Percentiles rank a stretch among this genome's conserved stretches.
Conservation (phyloP, 2,888 invertebrate species). For the Drosophila picticornis region DNA sequence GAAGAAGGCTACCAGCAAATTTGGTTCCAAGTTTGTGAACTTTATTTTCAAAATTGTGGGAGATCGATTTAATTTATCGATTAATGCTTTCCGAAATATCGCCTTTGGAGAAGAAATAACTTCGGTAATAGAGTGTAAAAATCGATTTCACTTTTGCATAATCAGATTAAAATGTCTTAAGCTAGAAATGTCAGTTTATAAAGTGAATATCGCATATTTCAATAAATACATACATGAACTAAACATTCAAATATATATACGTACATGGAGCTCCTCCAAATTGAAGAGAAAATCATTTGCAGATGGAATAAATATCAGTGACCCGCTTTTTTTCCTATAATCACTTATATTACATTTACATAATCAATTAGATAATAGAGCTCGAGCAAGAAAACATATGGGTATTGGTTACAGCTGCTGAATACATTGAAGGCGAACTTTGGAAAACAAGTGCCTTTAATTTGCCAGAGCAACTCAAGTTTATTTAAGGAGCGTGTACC, state of each 20-base stretch:
- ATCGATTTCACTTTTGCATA: background rate
- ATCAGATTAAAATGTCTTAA: background rate
- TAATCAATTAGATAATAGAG: background rate
- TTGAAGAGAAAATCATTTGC: background rate
- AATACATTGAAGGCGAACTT: background rate
- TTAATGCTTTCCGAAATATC: too few relatives aligned
- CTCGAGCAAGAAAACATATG: constrained; percentile 1
- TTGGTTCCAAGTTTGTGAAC: too few relatives aligned
- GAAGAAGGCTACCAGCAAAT: too few relatives aligned
- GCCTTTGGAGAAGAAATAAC: too few relatives aligned
- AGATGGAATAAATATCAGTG: background rate
- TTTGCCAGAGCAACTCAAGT: constrained; percentile 11
- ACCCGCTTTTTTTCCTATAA: background rate
- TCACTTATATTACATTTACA: too few relatives aligned
- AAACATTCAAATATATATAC: background rate
- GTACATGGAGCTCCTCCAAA: background rate
- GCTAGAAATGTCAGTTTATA: background rate
- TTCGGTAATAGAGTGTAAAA: background rate
- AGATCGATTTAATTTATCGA: too few relatives aligned
- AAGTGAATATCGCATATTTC: background rate
- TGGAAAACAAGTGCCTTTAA: background rate
- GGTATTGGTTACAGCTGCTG: constrained; percentile 1
- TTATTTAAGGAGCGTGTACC: constrained; percentile 42
- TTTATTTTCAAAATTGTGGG: too few relatives aligned
- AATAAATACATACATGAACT: background rate